Evolutionary conservation across 2,888 invertebrate species (phyloP), one percentile per base, ranked within the genome.

Genomic region (Reticulitermes lucifugus): DNA sequence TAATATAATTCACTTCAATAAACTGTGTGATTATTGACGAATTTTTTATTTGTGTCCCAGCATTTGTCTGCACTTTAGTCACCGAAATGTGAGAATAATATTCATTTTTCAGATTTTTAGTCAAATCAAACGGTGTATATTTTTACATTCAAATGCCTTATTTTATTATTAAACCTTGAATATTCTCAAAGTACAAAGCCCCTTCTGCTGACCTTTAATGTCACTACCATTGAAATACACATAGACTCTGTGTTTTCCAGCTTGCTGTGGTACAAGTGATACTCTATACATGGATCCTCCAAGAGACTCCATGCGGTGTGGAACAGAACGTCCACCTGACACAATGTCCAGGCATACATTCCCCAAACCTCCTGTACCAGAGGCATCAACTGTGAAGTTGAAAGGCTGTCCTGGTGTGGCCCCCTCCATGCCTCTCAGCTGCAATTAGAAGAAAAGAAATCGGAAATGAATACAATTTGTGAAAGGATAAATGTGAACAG

Each of bases 141-240:
- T 84, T 43, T 1, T n/a, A 55, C 46, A 51, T 5, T 22, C 55
- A 81, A 14, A 29, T 59, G 25, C 29, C 6, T 65, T 25, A 73
- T 25, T n/a, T 3, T 35, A 25, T 71, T 2, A 71, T 25, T 25
- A 25, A 6, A 71, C 6, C 6, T 25, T 29, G 6, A 18, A 9
- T 29, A 29, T 29, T 25, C 18, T 55, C 55, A 55, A 55, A 18
- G 14, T 55, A 55, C 14, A 18, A 18, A 55, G 4, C 14, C 7
- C 29, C 18, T 25, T 46, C 18, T 18, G 18, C 85, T 83, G 83
- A 89, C 89, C 89, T 89, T 89, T 89, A n/a, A 96, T 94, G 89
- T 97, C 96, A 89, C 96, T 95, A 18, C 98, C 98, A 90, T 98
- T 98, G 91, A 98, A 99, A 90, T 97, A 98, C 55, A 98, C 95